These are phyloP conservation scores for Drosophila setifemur DNA, from an alignment of 1,140 invertebrate genomes.

Conservation along the genomic window DNA sequence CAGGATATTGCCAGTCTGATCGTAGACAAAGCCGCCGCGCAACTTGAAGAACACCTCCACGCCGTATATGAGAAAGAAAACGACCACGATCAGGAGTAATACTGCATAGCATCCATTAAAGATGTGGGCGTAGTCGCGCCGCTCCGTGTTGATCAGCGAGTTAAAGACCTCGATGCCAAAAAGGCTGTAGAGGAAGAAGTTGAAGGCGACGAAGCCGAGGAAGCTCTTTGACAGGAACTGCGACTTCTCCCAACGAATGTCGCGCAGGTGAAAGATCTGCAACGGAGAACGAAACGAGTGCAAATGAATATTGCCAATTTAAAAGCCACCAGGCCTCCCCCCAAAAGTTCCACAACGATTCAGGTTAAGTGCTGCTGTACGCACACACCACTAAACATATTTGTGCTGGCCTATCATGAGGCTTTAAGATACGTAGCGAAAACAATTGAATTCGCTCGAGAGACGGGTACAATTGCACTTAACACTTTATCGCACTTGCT, in stretches of 20 bases:
- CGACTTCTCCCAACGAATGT: conserved; percentile 92
- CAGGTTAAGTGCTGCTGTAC: conserved; percentile 3
- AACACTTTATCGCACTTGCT: conserved; percentile 9
- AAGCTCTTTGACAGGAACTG: conserved; percentile 96
- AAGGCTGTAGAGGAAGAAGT: conserved; percentile 93
- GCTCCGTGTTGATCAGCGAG: conserved; percentile 67
- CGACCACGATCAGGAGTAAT: conserved; percentile 93
- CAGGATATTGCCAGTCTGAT: conserved; percentile 71
- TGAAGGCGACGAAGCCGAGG: conserved; percentile 95
- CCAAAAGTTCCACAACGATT: conserved; percentile 1
- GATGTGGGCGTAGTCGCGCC: conserved; percentile 85
- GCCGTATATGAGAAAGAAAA: conserved; percentile 97
- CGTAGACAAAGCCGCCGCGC: conserved; percentile 83
- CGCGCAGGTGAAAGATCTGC: conserved; percentile 94
- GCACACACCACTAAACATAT: conserved; percentile 20
- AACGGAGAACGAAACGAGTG: conserved; percentile 64
- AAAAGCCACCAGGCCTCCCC: not conserved
- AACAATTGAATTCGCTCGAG: conserved; percentile 24
- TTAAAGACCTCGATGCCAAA: conserved; percentile 89
- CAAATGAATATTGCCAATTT: conserved; percentile 2
- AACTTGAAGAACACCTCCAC: conserved; percentile 98
- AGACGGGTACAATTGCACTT: conserved; percentile 14
- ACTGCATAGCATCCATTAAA: conserved; percentile 97
- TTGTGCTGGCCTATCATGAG: conserved; percentile 1
- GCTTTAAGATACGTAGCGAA: conserved; percentile 20